Evolutionary conservation across 92 coral and sea anemone species (phyloP).

Genomic region (Actinostola sp.): DNA sequence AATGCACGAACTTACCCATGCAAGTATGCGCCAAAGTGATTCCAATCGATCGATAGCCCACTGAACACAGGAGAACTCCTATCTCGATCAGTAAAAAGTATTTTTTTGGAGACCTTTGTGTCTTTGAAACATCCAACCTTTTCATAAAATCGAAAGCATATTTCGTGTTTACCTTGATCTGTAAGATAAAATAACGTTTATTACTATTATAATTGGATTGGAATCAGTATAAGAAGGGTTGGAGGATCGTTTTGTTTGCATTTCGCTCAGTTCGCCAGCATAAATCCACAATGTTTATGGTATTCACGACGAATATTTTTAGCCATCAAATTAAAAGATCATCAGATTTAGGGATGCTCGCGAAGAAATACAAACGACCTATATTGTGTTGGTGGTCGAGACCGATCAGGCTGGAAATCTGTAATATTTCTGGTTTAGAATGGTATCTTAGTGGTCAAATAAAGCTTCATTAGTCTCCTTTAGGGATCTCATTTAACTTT

Average conservation of each 20-base stretch:
- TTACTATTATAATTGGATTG: background rate
- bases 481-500: too few species aligned
- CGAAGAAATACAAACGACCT: too few species aligned
- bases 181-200: background rate
- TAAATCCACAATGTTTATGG: too few species aligned
- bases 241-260: background rate
- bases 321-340: too few species aligned
- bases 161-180: conserved; percentile 19
- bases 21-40: background rate
- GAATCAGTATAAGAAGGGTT: background rate
- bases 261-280: too few species aligned
- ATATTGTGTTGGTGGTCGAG: too few species aligned
- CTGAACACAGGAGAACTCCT: background rate
- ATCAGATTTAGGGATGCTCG: too few species aligned
- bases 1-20: conserved; percentile 13
- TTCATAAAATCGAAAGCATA: conserved; percentile 6
- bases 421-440: too few species aligned
- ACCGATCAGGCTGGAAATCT: too few species aligned
- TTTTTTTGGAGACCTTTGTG: conserved; percentile 7
- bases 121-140: conserved; percentile 30
- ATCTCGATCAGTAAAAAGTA: conserved; percentile 23
- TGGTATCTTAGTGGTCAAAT: too few species aligned
- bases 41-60: conserved; percentile 10
- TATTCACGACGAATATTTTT: too few species aligned
- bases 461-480: too few species aligned